A percentile compares a stretch with the other conserved stretches of the same genome.
These are phyloP conservation scores for Philopotamus ludificatus DNA, from an alignment of 1,140 invertebrate species.

Conservation along the genomic window DNA sequence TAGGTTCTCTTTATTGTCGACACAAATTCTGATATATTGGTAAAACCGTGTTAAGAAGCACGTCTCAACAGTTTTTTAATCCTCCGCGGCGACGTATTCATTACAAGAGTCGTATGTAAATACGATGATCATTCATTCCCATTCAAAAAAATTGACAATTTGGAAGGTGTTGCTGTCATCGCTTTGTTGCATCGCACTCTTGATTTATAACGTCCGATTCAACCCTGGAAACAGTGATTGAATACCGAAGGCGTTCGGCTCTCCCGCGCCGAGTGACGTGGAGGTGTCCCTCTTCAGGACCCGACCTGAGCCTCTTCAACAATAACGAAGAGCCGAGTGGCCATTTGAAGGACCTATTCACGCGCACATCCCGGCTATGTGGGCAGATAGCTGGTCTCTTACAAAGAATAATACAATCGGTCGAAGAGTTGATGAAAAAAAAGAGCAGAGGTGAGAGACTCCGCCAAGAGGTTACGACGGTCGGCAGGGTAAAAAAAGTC, in stretches of 20 bases:
- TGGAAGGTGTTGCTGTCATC: conserved; percentile 29
- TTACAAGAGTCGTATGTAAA: conserved; percentile 11
- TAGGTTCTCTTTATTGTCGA: too few species aligned
- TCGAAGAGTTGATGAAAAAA: conserved; percentile 18
- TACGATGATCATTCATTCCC: conserved; percentile 29
- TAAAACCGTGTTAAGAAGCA: too few species aligned
- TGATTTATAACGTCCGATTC: conserved; percentile 32
- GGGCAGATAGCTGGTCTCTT: conserved; percentile 17
- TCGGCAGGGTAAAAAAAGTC: conserved; percentile 27
- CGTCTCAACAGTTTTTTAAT: too few species aligned
- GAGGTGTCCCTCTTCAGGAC: conserved; percentile 7
- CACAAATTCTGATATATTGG: too few species aligned
- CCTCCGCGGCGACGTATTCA: too few species aligned
- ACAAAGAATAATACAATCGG: conserved; percentile 30
- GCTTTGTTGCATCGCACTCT: conserved; percentile 14
- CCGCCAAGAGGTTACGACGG: neutral
- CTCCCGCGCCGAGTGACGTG: too few species aligned
- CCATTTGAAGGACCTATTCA: conserved; percentile 14
- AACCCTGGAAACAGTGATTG: conserved; percentile 21
- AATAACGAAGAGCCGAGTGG: conserved; percentile 2
- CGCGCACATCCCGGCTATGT: neutral
- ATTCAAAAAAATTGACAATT: conserved; percentile 34
- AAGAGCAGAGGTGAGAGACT: conserved; percentile 1
- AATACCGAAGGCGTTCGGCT: conserved; percentile 16
- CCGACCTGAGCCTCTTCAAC: neutral